Base-by-base conservation (phyloP, 2,797 vertebrate species). In the Intellagama lesueurii region DNA sequence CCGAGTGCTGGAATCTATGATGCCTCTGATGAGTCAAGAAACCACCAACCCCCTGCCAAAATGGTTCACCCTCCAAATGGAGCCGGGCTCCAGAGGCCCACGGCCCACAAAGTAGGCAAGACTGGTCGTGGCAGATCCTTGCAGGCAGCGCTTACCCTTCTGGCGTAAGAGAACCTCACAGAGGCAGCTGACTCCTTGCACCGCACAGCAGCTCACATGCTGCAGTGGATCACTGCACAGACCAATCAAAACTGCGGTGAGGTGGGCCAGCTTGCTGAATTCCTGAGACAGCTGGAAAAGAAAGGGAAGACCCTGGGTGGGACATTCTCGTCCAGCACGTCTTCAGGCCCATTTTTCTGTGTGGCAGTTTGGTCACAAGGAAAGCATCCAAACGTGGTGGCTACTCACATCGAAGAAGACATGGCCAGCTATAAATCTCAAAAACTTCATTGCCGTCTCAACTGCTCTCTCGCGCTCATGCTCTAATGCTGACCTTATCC, bases 131-230 rank as follows among this genome's bases (percentile, higher is more conserved):
- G 60, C 60, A 64, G 60, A 64, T 22, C 16, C 60, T 14, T 22
- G 60, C 3, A 14, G 9, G 9, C 52, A 11, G 7, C 24, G 4
- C 82, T 79, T 60, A 89, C 88, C 84, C 26, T 89, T 81, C 70
- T 68, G 83, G 56, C 0, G 78, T 12, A 89, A 83, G n/a, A 89
- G 60, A 35, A 89, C n/a, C 30, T 66, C 69, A 2, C 80, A 81
- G 40, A 89, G 88, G 60, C 83, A 89, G 52, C 88, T 89, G 88
- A 89, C 78, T 49, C 68, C 88, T 47, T 89, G 88, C 40, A 75
- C 83, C 0, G 88, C 88, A 3, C 47, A 86, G 4, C 69, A 35
- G 26, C 88, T 35, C 6, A 89, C 30, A 19, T 5, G 5, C 0
- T 17, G 30, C 69, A 52, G 56, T 0, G 69, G 78, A 17, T 89